Evolutionary conservation across 1,140 invertebrate genomes (phyloP), one percentile per base, ranked within the genome.

Genomic region (Oscheius sp.): DNA sequence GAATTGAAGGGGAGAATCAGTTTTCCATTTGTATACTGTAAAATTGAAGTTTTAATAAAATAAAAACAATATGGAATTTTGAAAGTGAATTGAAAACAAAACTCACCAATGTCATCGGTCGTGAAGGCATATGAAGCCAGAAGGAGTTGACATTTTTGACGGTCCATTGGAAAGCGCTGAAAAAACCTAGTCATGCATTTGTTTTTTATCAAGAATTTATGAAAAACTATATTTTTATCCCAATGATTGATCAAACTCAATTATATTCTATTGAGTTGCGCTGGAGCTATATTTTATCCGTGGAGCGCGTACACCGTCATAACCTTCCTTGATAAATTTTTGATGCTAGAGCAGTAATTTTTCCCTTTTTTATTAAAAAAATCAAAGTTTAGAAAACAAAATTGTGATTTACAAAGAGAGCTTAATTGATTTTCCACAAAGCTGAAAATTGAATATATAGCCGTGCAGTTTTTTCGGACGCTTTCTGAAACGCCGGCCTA

Each of bases 1-100:
- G 70, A 95, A 90, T 87, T 97, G 94, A 38, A 97, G 93, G 7
- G 94, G 94, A 84, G 95, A 91, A n/a, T 90, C 91, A 83, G 92
- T 90, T 85, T 95, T 95, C 94, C 94, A 96, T 28, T 28, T 28
- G 61, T 83, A 83, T 73, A 82, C 61, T 63, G 23, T 13, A 63
- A 29, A 13, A 23, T 23, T 59, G 13, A 15, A 45, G 42, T 15
- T 45, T 18, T 18, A 45, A 45, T 45, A 18, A 45, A 0, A 45
- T 15, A 45, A 23, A 45, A 45, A 45, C 42, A 45, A 23, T 15
- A n/a, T n/a, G n/a, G n/a, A n/a, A n/a, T n/a, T 42, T 42, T 42
- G 7, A 42, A 7, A 10, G 7, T 42, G 7, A 10, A 10, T 42
- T 7, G 7, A 7, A 42, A 42, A 42, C 0, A 59, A 63, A 10